Base-by-base conservation (phyloP, 2,888 invertebrate genomes). In the Uropetala carovei region DNA sequence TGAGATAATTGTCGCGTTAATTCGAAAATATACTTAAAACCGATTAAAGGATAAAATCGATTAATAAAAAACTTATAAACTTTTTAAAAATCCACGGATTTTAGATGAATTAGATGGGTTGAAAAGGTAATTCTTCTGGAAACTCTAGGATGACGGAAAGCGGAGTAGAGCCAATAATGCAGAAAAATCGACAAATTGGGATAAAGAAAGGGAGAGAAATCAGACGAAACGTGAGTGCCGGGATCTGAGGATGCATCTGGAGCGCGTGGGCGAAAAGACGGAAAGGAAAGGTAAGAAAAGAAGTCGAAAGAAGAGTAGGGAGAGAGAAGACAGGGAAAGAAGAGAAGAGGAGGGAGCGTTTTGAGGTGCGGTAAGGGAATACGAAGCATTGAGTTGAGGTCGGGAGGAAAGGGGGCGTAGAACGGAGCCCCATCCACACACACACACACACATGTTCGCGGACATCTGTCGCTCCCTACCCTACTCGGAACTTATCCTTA, bases 401-500 rank as follows among this genome's bases (percentile, higher is more conserved):
- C 10, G n/a, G 27, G n/a, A 57, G 18, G 56, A 57, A 14, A 56
- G 60, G 14, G 30, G 18, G n/a, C 10, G 60, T 57, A 14, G 86
- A 59, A 14, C 27, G 18, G 59, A 64, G 89, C 27, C 30, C 30
- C 60, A 16, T 86, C 30, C 60, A 7, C 89, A 89, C 64, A 89
- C 30, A 16, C 60, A 16, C 60, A 16, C 60, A 7, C 89, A 89
- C 64, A 89, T 89, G 89, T 68, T 64, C 89, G 18, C 89, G n/a
- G 43, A 64, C 89, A 89, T 89, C 89, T 89, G 89, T 43, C 68
- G 89, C 43, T 64, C 27, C 59, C 60, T n/a, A 9, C 83, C 83
- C n/a, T n/a, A 43, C 64, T 16, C 64, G 13, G n/a, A 64, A 16
- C 64, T 10, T 16, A 27, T 30, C 85, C 59, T 27, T 14, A 22